Base-by-base conservation (phyloP, 1,140 invertebrate genomes). In the Lordiphosa stackelbergi region DNA sequence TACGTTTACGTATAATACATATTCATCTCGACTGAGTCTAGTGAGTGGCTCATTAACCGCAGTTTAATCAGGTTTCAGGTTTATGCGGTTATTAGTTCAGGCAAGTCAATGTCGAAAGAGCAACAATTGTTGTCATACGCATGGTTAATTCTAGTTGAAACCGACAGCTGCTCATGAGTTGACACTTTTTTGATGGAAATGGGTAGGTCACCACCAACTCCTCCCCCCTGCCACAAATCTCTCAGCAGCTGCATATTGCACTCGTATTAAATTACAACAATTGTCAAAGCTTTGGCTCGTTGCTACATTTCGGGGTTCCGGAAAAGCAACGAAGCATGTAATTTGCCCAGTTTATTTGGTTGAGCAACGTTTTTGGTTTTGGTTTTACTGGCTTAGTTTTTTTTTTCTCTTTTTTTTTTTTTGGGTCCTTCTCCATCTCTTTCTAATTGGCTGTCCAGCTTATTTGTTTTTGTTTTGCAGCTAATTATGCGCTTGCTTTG, bases 301-400 rank as follows among this genome's bases (percentile, higher is more conserved):
- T 75, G 70, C 24, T 42, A 49, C 35, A 66, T 56, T 60, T 52
- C 24, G 24, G 41, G 40, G 13, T 42, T 41, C 19, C 22, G 16
- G 24, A 57, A 41, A 16, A 12, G 48, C 70, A 78, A 60, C 77
- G 65, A 58, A 77, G 68, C 77, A 56, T 83, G 55, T 83, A 83
- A 83, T 77, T 72, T 81, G 77, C 81, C 75, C 71, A 75, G 75
- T 79, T 79, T 79, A 79, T 79, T 81, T 83, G 75, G 75, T 79
- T 72, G 75, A 81, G 75, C 69, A 66, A 68, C 70, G 74, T 43
- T 79, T 54, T 66, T 38, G 56, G 53, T 38, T 48, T 19, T 16
- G 16, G 41, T 8, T 40, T 51, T 38, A 24, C 37, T 48, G 9
- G 48, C n/a, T 45, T 28, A 28, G 38, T 35, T 11, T 41, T 7